Evolutionary conservation across 2,113 vertebrate genomes (phyloP).

Genomic region (Tyto alba): DNA sequence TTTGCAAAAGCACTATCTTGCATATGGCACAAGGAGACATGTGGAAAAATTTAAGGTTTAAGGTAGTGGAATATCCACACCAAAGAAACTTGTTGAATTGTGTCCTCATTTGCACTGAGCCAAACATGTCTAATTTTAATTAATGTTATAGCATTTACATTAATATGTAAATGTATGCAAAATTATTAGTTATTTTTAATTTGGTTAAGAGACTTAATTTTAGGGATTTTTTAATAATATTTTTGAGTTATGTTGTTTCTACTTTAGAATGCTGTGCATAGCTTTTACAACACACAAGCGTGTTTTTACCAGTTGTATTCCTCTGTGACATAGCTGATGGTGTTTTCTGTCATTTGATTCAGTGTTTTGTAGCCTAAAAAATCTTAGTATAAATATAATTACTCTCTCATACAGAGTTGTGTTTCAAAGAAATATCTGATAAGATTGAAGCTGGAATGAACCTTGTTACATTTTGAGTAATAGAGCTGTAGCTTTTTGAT

Average conservation of each 20-base stretch:
- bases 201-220: background rate
- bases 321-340: background rate
- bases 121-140: background rate
- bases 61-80: background rate
- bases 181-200: background rate
- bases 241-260: background rate
- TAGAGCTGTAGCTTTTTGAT: background rate
- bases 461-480: background rate
- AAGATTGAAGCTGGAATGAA: background rate
- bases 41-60: background rate
- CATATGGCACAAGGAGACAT: background rate
- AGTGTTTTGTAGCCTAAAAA: background rate
- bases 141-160: background rate
- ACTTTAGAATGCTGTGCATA: background rate
- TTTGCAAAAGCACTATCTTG: background rate
- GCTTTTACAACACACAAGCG: background rate
- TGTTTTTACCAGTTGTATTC: background rate
- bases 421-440: background rate
- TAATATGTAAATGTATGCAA: background rate
- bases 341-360: background rate
- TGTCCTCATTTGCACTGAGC: background rate
- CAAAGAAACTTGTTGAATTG: background rate
- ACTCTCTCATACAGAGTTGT: background rate
- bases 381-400: background rate
- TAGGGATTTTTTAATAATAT: background rate